phyloP scores from a whole-genome alignment of 2,888 invertebrate species.

The Apamea sordens region DNA sequence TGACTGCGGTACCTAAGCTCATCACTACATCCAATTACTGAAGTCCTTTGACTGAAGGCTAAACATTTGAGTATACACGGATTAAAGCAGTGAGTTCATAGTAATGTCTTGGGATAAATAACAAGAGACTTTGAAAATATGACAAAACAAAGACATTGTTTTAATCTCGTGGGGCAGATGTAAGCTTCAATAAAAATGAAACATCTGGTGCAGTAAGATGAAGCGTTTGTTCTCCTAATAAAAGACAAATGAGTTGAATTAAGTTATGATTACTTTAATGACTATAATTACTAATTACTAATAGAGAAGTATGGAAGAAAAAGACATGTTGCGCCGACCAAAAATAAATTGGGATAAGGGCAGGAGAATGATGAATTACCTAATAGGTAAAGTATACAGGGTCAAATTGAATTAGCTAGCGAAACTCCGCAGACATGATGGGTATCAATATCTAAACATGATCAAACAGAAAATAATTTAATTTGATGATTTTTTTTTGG shows the following conservation, averaged over 20 bases:
- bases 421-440: no score
- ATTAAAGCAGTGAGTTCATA: background rate
- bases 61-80: background rate
- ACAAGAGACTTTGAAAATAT: background rate
- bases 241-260: background rate
- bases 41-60: background rate
- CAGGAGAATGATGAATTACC: no score
- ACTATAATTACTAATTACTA: no score
- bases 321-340: no score
- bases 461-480: no score
- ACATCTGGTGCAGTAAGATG: background rate
- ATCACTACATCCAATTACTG: constrained; percentile 48
- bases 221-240: background rate
- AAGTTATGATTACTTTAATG: background rate
- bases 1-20: constrained; percentile 1
- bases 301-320: no score
- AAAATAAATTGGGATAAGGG: no score
- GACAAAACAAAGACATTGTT: background rate
- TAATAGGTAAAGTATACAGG: background rate
- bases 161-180: background rate
- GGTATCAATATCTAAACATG: no score
- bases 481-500: no score
- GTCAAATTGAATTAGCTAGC: no score
- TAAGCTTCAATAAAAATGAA: background rate
- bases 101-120: background rate